phyloP scores from a whole-genome alignment of 2,113 vertebrate genomes.

The Zosterops japonicus region DNA sequence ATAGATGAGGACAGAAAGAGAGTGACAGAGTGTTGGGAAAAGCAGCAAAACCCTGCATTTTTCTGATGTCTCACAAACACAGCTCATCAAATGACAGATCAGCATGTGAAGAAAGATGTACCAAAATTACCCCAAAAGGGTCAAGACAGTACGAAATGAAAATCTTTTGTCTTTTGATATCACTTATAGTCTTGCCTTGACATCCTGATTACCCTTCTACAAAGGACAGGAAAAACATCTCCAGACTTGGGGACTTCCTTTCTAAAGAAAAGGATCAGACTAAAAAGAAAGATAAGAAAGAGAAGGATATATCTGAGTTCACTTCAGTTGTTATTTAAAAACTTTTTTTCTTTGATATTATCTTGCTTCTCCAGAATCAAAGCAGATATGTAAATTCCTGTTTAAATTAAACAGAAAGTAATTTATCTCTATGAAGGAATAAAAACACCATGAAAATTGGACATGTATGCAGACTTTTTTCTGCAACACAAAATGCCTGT shows the following conservation, averaged over 20 bases:
- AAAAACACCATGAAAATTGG: constrained; percentile 36
- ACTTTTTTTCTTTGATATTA: background rate
- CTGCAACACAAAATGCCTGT: constrained; percentile 2
- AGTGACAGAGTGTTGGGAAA: background rate
- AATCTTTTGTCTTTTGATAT: background rate
- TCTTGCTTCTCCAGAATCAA: background rate
- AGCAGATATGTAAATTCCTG: constrained; percentile 18
- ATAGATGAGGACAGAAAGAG: background rate
- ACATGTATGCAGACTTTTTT: constrained; percentile 34
- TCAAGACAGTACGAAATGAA: background rate
- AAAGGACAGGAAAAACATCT: background rate
- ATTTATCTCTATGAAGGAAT: constrained; percentile 63
- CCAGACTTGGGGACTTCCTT: background rate
- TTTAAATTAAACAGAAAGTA: constrained; percentile 67
- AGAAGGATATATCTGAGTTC: background rate
- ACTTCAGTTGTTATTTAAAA: background rate
- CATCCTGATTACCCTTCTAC: background rate
- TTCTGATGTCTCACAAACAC: background rate
- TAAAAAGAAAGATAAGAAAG: background rate
- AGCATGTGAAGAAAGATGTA: background rate
- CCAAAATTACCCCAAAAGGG: background rate
- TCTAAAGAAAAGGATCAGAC: background rate
- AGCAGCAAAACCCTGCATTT: background rate
- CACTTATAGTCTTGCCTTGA: background rate
- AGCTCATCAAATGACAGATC: background rate